phyloP scores from a whole-genome alignment of 2,797 vertebrate genomes.

The Rhinichthys osculus region DNA sequence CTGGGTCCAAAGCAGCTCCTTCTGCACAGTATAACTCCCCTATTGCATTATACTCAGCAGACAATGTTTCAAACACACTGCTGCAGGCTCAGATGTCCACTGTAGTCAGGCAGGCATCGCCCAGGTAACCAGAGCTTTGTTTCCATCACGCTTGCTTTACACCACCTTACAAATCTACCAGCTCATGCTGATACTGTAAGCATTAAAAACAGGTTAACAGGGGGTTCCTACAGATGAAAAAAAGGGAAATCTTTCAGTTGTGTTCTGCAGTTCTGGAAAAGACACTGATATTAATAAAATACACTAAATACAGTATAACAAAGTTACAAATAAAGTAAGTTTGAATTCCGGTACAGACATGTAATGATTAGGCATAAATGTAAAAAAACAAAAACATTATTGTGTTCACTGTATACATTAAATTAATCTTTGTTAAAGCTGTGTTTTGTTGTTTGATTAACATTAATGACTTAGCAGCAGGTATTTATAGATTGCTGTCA shows the following conservation, averaged over 20 bases:
- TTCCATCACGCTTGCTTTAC: not conserved
- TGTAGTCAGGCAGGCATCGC: conserved; percentile 50
- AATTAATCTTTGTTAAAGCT: too few species aligned
- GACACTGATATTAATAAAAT: not conserved
- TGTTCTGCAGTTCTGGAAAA: not conserved
- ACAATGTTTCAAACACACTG: conserved; percentile 56
- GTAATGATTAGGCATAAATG: too few species aligned
- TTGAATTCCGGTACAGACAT: too few species aligned
- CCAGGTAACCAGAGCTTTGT: conserved; percentile 60
- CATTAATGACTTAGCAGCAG: too few species aligned
- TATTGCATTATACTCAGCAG: conserved; percentile 62
- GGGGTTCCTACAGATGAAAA: not conserved
- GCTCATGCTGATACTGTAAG: not conserved
- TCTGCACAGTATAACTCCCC: conserved; percentile 65
- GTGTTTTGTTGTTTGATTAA: too few species aligned
- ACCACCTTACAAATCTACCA: not conserved
- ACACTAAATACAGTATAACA: too few species aligned
- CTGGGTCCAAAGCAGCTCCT: conserved; percentile 40
- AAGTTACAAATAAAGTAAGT: too few species aligned
- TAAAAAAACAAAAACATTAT: too few species aligned
- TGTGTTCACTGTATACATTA: too few species aligned
- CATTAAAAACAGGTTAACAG: not conserved
- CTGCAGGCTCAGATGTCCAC: conserved; percentile 62
- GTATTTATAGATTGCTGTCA: too few species aligned
- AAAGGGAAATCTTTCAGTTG: not conserved